Percentiles rank a stretch among this genome's conserved stretches.
Conservation (phyloP, 2,113 vertebrate species). For the Hypomesus transpacificus region DNA sequence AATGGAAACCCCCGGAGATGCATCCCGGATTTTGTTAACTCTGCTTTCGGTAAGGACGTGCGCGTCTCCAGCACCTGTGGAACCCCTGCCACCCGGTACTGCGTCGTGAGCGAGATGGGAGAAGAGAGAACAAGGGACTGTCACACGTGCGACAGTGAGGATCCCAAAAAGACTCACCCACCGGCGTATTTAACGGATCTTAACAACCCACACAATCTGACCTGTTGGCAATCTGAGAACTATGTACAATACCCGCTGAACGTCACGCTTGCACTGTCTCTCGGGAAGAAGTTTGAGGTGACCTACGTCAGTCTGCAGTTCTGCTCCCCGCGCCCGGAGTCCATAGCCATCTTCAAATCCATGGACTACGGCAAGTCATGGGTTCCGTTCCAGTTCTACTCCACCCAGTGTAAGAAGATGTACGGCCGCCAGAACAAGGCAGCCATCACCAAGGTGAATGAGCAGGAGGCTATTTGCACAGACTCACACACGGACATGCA, state of each 20-base stretch:
- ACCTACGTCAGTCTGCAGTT: conserved; percentile 98
- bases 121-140: conserved; percentile 88
- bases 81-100: conserved; percentile 83
- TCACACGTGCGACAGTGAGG: conserved; percentile 90
- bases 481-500: conserved; percentile 98
- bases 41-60: conserved; percentile 96
- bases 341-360: conserved; percentile 98
- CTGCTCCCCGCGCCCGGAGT: conserved; percentile 95
- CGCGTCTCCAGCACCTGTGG: conserved; percentile 96
- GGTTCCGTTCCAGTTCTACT: conserved; percentile 98
- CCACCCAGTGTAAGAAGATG: conserved; percentile 97
- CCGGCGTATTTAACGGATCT: conserved; percentile 93
- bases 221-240: conserved; percentile 97
- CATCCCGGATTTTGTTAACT: conserved; percentile 98
- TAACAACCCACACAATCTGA: conserved; percentile 99
- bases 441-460: conserved; percentile 94
- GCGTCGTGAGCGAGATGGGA: conserved; percentile 88
- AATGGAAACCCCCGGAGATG: conserved; percentile 92
- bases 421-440: conserved; percentile 89
- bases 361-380: conserved; percentile 98
- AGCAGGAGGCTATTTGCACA: conserved; percentile 97
- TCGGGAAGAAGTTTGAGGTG: conserved; percentile 98
- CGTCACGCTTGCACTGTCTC: conserved; percentile 89
- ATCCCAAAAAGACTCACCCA: conserved; percentile 89
- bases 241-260: conserved; percentile 91